Conservation (phyloP, 2,113 vertebrate genomes). For the Cathartes aura region DNA sequence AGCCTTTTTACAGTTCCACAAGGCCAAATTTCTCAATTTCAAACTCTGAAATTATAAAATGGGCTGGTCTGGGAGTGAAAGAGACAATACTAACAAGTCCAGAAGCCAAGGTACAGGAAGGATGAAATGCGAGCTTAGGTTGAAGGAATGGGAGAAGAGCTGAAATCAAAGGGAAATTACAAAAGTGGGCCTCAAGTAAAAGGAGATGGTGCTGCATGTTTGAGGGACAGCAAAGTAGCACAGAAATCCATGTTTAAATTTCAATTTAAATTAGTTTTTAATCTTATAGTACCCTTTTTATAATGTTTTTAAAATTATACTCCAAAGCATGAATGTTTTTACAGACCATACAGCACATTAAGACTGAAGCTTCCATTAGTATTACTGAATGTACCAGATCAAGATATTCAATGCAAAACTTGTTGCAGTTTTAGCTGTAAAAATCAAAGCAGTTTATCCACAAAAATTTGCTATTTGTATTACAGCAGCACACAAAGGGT, state of each 20-base stretch:
- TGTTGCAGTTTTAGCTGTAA: not conserved
- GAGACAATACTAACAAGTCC: not conserved
- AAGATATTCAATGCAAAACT: not conserved
- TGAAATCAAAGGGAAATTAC: not conserved
- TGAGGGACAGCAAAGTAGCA: not conserved
- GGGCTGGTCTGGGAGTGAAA: not conserved
- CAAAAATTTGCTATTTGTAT: not conserved
- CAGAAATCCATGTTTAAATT: not conserved
- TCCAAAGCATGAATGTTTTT: not conserved
- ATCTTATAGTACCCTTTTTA: not conserved
- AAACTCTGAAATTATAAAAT: conserved; percentile 43
- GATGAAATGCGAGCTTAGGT: not conserved
- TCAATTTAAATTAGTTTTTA: not conserved
- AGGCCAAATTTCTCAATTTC: not conserved
- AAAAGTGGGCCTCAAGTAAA: not conserved
- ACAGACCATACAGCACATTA: not conserved
- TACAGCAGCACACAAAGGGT: not conserved
- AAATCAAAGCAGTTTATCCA: not conserved
- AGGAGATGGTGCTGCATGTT: not conserved
- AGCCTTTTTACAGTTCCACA: not conserved
- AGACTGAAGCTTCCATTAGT: not conserved
- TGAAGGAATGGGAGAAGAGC: not conserved
- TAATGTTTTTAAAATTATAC: not conserved
- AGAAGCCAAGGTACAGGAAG: not conserved
- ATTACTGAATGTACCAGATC: not conserved